Base-by-base conservation (phyloP, 1,140 invertebrate genomes). In the Pectinophora gossypiella region DNA sequence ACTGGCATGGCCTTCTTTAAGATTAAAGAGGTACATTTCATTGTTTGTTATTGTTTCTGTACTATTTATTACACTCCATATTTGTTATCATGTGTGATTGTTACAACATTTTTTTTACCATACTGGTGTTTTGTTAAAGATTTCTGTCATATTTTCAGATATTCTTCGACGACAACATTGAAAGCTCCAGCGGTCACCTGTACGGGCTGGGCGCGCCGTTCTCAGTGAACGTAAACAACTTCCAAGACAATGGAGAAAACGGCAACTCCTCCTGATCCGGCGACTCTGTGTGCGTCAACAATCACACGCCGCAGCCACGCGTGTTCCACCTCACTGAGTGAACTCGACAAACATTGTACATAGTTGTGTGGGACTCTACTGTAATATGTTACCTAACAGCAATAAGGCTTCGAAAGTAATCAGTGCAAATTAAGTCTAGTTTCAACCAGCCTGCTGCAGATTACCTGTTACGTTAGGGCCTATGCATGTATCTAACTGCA, bases 1-100 rank as follows among this genome's bases (percentile, higher is more conserved):
- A 99, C 98, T 6, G 98, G 98, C 75, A 96, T 96, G 92, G 96
- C 97, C 0, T 99, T 99, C 89, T 99, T 99, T 83, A 99, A 98
- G 91, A 98, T 99, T 93, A 94, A 97, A 90, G 97, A 99, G 91
- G 96, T 97, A 89, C 85, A n/a, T n/a, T n/a, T n/a, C n/a, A n/a
- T n/a, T n/a, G n/a, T n/a, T n/a, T n/a, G n/a, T n/a, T n/a, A n/a
- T n/a, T n/a, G n/a, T n/a, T n/a, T n/a, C n/a, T n/a, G n/a, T n/a
- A n/a, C n/a, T n/a, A n/a, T n/a, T n/a, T n/a, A n/a, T n/a, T n/a
- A n/a, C n/a, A n/a, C n/a, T n/a, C n/a, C n/a, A n/a, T n/a, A n/a
- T n/a, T n/a, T n/a, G n/a, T n/a, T n/a, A n/a, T n/a, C n/a, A n/a
- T n/a, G n/a, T n/a, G n/a, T n/a, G n/a, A n/a, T n/a, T n/a, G n/a